Evolutionary conservation across 2,113 vertebrate species (phyloP).

Genomic region (Neolamprologus tretocephalus): DNA sequence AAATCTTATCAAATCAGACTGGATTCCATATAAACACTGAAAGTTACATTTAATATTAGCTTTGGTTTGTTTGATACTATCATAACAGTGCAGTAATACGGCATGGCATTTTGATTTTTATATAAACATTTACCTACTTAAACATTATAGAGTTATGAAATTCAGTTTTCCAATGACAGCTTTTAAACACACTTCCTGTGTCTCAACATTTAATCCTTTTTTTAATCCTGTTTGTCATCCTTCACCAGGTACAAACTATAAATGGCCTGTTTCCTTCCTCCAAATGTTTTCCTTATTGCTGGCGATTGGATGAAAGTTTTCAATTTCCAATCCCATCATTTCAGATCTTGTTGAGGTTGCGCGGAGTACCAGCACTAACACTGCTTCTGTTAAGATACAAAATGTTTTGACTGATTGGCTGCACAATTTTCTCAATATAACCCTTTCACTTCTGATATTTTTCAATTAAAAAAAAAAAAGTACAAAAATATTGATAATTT

Average conservation of each 20-base stretch:
- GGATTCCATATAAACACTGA: not conserved
- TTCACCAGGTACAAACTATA: not conserved
- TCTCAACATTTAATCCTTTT: not conserved
- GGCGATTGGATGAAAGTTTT: not conserved
- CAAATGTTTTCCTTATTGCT: accelerated
- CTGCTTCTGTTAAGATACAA: not conserved
- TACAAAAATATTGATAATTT: not conserved
- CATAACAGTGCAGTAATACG: not conserved
- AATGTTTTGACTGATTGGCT: not conserved
- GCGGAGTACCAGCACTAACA: not conserved
- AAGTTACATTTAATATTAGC: not conserved
- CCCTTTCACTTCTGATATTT: not conserved
- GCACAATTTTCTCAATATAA: not conserved
- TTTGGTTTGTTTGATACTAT: not conserved
- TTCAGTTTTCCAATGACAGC: not conserved
- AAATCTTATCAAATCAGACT: not conserved
- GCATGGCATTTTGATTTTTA: not conserved
- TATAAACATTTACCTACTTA: not conserved
- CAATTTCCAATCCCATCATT: accelerated
- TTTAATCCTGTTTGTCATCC: accelerated
- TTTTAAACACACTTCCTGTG: not conserved
- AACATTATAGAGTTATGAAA: not conserved
- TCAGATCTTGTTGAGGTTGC: not conserved
- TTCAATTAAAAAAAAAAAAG: accelerated
- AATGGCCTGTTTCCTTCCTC: not conserved